phyloP scores from a whole-genome alignment of 1,140 invertebrate genomes.

The Eubasilissa regina region DNA sequence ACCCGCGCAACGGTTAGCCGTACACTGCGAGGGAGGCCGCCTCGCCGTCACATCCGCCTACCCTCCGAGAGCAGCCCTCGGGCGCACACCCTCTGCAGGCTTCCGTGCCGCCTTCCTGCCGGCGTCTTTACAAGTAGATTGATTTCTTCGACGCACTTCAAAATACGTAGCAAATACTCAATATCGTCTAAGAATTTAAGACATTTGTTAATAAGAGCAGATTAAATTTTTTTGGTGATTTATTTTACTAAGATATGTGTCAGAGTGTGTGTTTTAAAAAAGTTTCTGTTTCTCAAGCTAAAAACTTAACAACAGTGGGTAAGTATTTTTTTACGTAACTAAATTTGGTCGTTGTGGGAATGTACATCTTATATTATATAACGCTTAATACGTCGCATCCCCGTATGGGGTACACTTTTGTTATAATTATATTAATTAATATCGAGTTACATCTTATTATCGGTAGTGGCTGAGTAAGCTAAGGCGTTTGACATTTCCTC shows the following conservation, averaged over 20 bases:
- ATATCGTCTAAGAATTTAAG: neutral
- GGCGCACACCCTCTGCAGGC: neutral
- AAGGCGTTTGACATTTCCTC: too few relatives aligned
- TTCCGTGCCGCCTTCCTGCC: neutral
- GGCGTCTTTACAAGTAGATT: neutral
- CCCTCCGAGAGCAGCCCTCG: constrained; percentile 1
- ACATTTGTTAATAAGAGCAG: neutral
- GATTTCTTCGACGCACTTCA: constrained; percentile 26
- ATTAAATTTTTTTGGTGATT: neutral
- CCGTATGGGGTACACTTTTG: too few relatives aligned
- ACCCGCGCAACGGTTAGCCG: constrained; percentile 26
- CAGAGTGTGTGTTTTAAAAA: too few relatives aligned
- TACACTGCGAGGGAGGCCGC: constrained; percentile 15
- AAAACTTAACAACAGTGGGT: too few relatives aligned
- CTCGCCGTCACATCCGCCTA: neutral
- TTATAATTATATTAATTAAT: too few relatives aligned
- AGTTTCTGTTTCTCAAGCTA: too few relatives aligned
- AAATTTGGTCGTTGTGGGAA: too few relatives aligned
- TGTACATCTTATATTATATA: too few relatives aligned
- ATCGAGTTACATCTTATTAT: too few relatives aligned
- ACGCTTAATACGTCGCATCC: too few relatives aligned
- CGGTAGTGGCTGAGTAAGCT: too few relatives aligned
- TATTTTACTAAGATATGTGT: neutral
- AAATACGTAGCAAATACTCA: neutral
- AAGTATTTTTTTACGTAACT: too few relatives aligned